phyloP scores from a whole-genome alignment of 2,797 vertebrate genomes.

The Sebastiscus albofasciatus region DNA sequence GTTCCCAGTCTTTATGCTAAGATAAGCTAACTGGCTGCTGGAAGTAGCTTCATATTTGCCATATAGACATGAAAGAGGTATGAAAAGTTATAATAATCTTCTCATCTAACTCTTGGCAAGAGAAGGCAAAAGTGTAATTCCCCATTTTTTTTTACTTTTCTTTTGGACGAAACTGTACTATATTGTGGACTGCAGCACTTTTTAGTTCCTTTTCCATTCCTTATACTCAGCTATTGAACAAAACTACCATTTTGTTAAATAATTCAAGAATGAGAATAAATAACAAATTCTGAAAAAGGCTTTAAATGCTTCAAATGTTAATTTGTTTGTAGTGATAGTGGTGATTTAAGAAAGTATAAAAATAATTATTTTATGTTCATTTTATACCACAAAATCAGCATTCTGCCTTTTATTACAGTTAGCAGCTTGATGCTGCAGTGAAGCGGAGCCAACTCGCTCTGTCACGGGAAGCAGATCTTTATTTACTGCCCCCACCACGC shows the following conservation, averaged over 20 bases:
- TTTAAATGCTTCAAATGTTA: not conserved
- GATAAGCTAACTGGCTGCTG: not conserved
- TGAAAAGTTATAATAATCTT: not conserved
- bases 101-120: no score
- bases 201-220: not conserved
- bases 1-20: not conserved
- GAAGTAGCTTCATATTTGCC: not conserved
- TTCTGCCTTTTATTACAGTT: constrained; percentile 22
- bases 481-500: constrained; percentile 69
- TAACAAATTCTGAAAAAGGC: no score
- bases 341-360: not conserved
- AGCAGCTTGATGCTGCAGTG: constrained; percentile 23
- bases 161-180: not conserved
- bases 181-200: not conserved
- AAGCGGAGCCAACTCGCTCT: constrained; percentile 41
- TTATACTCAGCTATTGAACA: not conserved
- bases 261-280: not conserved
- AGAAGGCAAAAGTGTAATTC: no score
- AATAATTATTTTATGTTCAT: not conserved
- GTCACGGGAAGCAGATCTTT: constrained; percentile 81
- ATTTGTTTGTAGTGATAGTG: not conserved
- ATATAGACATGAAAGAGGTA: not conserved
- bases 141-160: no score
- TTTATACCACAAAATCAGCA: not conserved
- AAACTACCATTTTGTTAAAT: not conserved